Percentiles rank a stretch among this genome's conserved stretches.
These are phyloP conservation scores for Atta texana DNA, from an alignment of 1,140 invertebrate species.

Conservation along the genomic window DNA sequence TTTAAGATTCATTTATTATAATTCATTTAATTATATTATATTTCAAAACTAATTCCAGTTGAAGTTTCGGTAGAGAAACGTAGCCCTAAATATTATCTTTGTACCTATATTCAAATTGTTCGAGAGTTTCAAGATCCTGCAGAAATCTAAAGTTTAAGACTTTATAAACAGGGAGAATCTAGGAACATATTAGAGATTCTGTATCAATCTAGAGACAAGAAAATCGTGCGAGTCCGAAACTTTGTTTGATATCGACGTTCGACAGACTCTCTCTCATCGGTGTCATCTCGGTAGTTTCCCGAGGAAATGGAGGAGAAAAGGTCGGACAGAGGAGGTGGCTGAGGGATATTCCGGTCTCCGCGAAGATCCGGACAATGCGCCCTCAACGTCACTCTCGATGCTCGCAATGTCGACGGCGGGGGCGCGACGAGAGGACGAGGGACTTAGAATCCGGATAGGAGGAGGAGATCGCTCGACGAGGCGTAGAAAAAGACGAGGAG, in stretches of 20 bases:
- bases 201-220: not conserved
- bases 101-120: not conserved
- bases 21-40: not conserved
- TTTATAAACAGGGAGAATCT: not conserved
- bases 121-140: not conserved
- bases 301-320: slow-evolving; percentile 25
- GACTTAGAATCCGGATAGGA: slow-evolving; percentile 76
- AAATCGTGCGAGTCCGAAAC: slow-evolving; percentile 57
- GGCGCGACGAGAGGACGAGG: slow-evolving; percentile 61
- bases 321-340: slow-evolving; percentile 27
- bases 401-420: slow-evolving; percentile 68
- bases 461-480: slow-evolving; percentile 64
- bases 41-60: not conserved
- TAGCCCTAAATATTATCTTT: not conserved
- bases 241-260: slow-evolving; percentile 65
- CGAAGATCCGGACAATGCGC: slow-evolving; percentile 78
- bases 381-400: slow-evolving; percentile 82
- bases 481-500: slow-evolving; percentile 56
- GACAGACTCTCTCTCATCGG: slow-evolving; percentile 56
- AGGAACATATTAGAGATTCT: not conserved
- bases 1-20: not conserved
- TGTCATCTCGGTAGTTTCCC: slow-evolving; percentile 66
- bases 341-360: slow-evolving; percentile 66
- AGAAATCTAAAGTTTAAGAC: not conserved
- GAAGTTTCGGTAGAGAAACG: not conserved